A percentile compares a stretch with the other conserved stretches of the same genome.
phyloP scores from a whole-genome alignment of 2,113 vertebrate species.

The Campylomormyrus tamandua region DNA sequence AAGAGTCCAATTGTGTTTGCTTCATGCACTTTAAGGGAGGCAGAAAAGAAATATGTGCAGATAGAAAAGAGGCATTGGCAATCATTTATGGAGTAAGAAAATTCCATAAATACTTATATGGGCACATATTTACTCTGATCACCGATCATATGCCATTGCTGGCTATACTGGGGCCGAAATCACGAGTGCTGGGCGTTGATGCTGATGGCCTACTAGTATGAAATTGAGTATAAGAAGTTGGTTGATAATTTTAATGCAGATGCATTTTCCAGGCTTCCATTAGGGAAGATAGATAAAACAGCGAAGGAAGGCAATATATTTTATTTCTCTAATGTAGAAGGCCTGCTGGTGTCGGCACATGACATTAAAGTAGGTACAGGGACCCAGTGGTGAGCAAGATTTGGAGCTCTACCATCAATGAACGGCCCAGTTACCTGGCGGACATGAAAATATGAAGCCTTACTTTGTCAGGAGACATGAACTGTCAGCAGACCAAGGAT shows the following conservation, averaged over 20 bases:
- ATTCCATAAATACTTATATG: slow-evolving; percentile 15
- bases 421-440: neutral
- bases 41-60: slow-evolving; percentile 16
- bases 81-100: slow-evolving; percentile 16
- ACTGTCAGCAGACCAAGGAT: neutral
- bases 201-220: neutral
- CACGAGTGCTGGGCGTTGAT: neutral
- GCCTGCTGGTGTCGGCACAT: neutral
- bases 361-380: slow-evolving; percentile 7
- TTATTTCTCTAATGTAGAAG: neutral
- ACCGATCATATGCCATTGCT: neutral
- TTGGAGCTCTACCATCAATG: neutral
- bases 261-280: neutral
- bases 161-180: neutral
- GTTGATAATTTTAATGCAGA: neutral
- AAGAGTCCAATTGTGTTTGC: neutral
- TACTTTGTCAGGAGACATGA: neutral
- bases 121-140: neutral
- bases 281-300: neutral
- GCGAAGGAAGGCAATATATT: neutral
- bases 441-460: neutral
- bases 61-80: slow-evolving; percentile 12
- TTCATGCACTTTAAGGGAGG: neutral
- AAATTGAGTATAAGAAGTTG: neutral
- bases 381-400: slow-evolving; percentile 13